A percentile compares a stretch with the other conserved stretches of the same genome.
These are phyloP conservation scores for Ectemnius lituratus DNA, from an alignment of 2,888 invertebrate genomes.

Conservation along the genomic window DNA sequence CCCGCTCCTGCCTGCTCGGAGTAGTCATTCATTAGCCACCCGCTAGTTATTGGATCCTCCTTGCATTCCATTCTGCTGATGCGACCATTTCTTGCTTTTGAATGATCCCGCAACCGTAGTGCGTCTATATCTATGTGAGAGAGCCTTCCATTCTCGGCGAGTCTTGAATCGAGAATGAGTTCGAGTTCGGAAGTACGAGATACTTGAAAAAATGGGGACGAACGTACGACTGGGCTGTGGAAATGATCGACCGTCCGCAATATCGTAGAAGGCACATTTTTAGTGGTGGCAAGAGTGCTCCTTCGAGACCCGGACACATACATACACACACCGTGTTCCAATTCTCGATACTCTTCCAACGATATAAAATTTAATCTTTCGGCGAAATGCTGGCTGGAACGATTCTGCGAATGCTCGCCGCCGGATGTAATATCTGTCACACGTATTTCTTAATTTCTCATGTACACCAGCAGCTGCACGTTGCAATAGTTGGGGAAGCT, in stretches of 20 bases:
- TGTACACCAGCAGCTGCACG: slow-evolving; percentile 23
- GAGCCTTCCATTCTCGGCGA: too few species aligned
- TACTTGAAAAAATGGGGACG: slow-evolving; percentile 59
- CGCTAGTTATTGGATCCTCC: too few species aligned
- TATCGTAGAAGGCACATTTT: not conserved
- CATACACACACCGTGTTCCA: not conserved
- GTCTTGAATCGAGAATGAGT: too few species aligned
- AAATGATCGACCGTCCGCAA: not conserved
- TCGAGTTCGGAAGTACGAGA: slow-evolving; percentile 34
- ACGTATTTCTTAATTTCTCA: slow-evolving; percentile 28
- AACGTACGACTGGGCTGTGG: slow-evolving; percentile 61
- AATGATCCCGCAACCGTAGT: too few species aligned
- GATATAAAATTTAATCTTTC: slow-evolving; percentile 6
- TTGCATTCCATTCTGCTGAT: too few species aligned
- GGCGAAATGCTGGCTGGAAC: not conserved
- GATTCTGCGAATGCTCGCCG: not conserved
- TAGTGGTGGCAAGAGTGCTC: not conserved
- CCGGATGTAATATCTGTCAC: not conserved
- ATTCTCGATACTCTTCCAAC: not conserved
- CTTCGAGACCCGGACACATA: not conserved
- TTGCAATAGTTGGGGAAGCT: not conserved
- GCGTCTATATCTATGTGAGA: too few species aligned
- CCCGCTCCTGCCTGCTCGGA: too few species aligned
- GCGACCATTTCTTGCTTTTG: too few species aligned
- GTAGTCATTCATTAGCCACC: too few species aligned